phyloP scores from a whole-genome alignment of 2,888 invertebrate genomes.

The Tenthredo scrophulariae region DNA sequence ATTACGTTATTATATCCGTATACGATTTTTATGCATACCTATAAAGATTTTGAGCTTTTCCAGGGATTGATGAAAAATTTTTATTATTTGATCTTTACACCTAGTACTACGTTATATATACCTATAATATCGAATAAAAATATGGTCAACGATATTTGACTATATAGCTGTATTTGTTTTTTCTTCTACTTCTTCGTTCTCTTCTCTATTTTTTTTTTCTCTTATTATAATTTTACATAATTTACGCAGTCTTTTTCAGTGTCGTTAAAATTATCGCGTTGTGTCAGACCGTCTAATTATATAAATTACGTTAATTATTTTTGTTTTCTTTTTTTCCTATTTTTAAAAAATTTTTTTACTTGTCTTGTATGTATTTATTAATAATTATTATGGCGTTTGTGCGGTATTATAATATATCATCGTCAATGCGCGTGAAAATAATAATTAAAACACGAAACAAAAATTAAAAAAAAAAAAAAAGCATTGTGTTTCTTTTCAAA shows the following conservation, averaged over 20 bases:
- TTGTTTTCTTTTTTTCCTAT: not conserved
- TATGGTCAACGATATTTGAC: slow-evolving; percentile 8
- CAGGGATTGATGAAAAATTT: not conserved
- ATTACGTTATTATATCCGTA: not conserved
- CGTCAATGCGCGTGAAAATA: no score
- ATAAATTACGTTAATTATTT: not conserved
- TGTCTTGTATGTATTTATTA: not conserved
- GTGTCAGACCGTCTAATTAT: slow-evolving; percentile 2
- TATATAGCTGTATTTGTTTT: not conserved
- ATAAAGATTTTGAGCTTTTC: not conserved
- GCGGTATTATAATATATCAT: not conserved
- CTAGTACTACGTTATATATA: not conserved
- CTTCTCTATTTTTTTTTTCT: not conserved
- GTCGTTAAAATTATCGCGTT: not conserved
- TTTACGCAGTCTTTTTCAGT: slow-evolving; percentile 33
- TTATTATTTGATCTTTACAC: not conserved
- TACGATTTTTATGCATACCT: not conserved
- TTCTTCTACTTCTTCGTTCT: not conserved
- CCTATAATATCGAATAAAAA: not conserved
- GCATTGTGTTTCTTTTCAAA: no score
- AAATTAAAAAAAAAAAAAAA: not conserved
- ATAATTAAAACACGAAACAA: not conserved
- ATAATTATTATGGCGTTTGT: not conserved
- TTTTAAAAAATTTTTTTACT: no score
- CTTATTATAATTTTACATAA: not conserved